Percentiles rank a stretch among this genome's conserved stretches.
phyloP scores from a whole-genome alignment of 2,888 invertebrate species.

The Dione vanillae region DNA sequence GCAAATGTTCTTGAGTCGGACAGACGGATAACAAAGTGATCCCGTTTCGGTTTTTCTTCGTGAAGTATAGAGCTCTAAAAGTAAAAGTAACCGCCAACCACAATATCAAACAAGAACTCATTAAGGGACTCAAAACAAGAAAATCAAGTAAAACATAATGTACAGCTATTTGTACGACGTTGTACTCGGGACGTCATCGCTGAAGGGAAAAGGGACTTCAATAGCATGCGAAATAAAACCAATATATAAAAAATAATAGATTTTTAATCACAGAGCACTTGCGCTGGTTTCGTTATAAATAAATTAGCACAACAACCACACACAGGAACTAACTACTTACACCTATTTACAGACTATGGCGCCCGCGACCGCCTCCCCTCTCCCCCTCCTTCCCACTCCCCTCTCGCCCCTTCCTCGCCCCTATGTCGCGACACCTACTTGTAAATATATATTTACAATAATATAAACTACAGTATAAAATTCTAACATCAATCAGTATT shows the following conservation, averaged over 20 bases:
- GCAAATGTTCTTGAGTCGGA: too few relatives aligned
- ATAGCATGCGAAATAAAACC: constrained; percentile 48
- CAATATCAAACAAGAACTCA: too few relatives aligned
- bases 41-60: too few relatives aligned
- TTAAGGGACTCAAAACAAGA: too few relatives aligned
- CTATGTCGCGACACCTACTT: neutral
- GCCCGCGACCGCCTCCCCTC: constrained; percentile 1
- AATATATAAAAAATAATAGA: constrained; percentile 68
- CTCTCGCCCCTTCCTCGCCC: neutral
- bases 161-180: too few relatives aligned
- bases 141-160: too few relatives aligned
- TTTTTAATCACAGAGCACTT: constrained; percentile 75
- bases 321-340: constrained; percentile 62
- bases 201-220: neutral
- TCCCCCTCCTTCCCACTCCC: neutral
- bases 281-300: constrained; percentile 61
- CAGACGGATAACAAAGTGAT: too few relatives aligned
- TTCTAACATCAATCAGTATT: neutral
- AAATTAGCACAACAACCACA: constrained; percentile 70
- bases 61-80: too few relatives aligned
- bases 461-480: neutral
- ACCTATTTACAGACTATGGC: constrained; percentile 48
- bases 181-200: too few relatives aligned
- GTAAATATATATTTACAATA: neutral
- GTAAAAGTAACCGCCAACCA: too few relatives aligned